Conservation (phyloP, 1,140 invertebrate species). For the Bombus superbus region DNA sequence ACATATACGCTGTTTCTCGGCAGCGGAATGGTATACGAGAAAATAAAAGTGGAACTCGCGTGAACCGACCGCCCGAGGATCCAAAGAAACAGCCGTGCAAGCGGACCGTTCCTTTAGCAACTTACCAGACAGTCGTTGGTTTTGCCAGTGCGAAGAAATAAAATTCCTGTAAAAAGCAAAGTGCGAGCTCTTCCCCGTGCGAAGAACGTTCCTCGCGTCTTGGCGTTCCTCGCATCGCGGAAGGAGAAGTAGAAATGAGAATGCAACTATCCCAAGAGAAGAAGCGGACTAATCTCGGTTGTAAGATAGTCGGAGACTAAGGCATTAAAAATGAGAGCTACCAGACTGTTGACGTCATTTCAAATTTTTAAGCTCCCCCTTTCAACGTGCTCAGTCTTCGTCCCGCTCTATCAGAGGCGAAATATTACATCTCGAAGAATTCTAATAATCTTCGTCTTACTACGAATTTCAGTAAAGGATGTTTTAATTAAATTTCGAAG, state of each 20-base stretch:
- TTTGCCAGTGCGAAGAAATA: slow-evolving; percentile 32
- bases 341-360: neutral
- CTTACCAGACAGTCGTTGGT: slow-evolving; percentile 40
- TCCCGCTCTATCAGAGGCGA: neutral
- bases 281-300: neutral
- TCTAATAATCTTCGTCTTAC: no score
- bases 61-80: slow-evolving; percentile 31
- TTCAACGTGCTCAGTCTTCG: neutral
- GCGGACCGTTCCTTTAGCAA: slow-evolving; percentile 22
- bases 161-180: slow-evolving; percentile 41
- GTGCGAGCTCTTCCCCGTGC: slow-evolving; percentile 1
- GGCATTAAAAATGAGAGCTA: neutral
- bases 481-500: neutral
- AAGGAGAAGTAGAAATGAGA: neutral
- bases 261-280: neutral
- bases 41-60: slow-evolving; percentile 31
- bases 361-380: neutral
- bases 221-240: neutral
- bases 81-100: slow-evolving; percentile 32
- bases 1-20: slow-evolving; percentile 12
- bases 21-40: neutral
- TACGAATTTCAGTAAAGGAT: no score
- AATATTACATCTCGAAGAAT: neutral
- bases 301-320: neutral
- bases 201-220: slow-evolving; percentile 17